Evolutionary conservation across 1,140 invertebrate species (phyloP), one percentile per base, ranked within the genome.

Genomic region (Drosophila fuyamai): DNA sequence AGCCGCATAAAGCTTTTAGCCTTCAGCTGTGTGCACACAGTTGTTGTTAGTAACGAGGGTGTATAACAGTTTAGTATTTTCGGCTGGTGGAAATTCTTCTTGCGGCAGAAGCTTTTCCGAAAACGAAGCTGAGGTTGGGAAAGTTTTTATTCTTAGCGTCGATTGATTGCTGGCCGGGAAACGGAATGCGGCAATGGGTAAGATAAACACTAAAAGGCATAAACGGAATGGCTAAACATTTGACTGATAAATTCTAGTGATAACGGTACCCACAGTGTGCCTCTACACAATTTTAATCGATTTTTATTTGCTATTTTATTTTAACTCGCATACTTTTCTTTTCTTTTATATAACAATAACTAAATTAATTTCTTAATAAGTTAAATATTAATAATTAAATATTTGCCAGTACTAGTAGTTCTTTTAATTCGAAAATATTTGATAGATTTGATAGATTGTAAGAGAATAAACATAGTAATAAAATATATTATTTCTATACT

Each of bases 1-100:
- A 48, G 51, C 61, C 47, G 40, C 50, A 44, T 23, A 48, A 67
- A 86, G 78, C 82, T 85, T 75, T 85, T 38, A 56, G 56, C 56
- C 57, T 81, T 86, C 81, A 85, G 82, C 82, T 81, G 82, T 86
- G 74, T 54, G 60, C 36, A 57, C 36, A 60, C 29, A 12, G 62
- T 65, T 51, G 76, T 73, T 86, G 47, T 29, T 53, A 68, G 67
- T 56, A 71, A 71, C 62, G 47, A 27, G 46, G 47, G 27, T 13
- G 55, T 83, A 76, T 76, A 70, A 70, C 56, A 83, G 67, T 77
- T 61, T 35, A 51, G n/a, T 27, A 16, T 59, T 59, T 59, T 67
- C 32, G 29, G 56, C 27, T 44, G 35, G 43, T 35, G 14, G 40
- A 58, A 48, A 61, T 48, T 41, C 44, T 43, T 50, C 62, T 65